Evolutionary conservation across 2,888 invertebrate genomes (phyloP).

Genomic region (Lymantria monacha): DNA sequence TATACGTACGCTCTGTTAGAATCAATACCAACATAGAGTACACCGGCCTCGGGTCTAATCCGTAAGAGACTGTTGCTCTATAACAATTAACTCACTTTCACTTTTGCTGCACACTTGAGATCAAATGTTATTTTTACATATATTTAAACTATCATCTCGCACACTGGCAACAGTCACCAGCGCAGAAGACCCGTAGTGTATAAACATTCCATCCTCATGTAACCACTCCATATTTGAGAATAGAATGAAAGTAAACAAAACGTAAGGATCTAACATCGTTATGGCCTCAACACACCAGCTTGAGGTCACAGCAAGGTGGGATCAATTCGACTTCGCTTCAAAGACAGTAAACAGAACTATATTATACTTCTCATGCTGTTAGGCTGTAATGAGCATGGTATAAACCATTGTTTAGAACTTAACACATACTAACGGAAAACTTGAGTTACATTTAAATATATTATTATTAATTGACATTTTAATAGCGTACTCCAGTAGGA

Average conservation of each 20-base stretch:
- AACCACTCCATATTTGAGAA: conserved; percentile 32
- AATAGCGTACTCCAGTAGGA: conserved; percentile 46
- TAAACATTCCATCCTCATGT: conserved; percentile 41
- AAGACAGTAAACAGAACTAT: conserved; percentile 63
- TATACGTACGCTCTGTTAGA: conserved; percentile 70
- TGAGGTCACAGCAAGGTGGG: conserved; percentile 37
- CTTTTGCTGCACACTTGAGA: conserved; percentile 82
- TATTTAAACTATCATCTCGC: conserved; percentile 74
- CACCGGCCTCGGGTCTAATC: conserved; percentile 43
- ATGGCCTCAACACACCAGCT: conserved; percentile 31
- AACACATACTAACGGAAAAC: background rate
- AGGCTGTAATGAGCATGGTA: conserved; percentile 16
- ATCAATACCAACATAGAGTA: conserved; percentile 51
- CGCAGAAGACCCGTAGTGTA: conserved; percentile 39
- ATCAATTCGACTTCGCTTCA: conserved; percentile 24
- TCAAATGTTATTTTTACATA: conserved; percentile 80
- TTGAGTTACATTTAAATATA: conserved; percentile 22
- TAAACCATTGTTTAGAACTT: conserved; percentile 3
- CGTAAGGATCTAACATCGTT: conserved; percentile 26
- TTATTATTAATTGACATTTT: conserved; percentile 64
- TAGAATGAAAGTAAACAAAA: conserved; percentile 15
- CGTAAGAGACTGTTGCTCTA: conserved; percentile 57
- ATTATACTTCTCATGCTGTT: conserved; percentile 60
- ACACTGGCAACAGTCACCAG: conserved; percentile 66
- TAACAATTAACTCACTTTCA: conserved; percentile 67